Evolutionary conservation across 1,140 invertebrate species (phyloP), one percentile per base, ranked within the genome.

Genomic region (Caenorhabditis remanei): DNA sequence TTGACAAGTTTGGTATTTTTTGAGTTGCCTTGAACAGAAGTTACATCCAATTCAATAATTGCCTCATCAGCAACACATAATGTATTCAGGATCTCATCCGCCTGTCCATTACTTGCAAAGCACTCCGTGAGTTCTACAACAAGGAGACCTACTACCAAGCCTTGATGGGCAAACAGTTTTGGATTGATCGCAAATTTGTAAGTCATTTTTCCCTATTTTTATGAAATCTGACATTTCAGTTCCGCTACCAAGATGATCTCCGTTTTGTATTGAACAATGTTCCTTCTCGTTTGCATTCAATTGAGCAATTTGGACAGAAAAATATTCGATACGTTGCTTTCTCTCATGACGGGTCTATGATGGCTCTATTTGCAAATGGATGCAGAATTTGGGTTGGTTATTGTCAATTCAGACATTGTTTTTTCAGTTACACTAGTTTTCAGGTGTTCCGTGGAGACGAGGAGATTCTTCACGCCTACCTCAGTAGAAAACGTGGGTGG

Each of bases 331-430:
- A 21, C 24, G 71, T n/a, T 13, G 24, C 46, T 1, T 79, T 46
- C 24, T 79, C 71, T 11, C 46, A 79, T 14, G 71, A 79, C n/a
- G 71, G 46, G 2, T 11, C 43, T 4, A 53, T 79, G 71, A 21
- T 79, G 6, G 71, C 71, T 21, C n/a, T 24, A 6, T 32, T 50
- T 50, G 71, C 19, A 13, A 79, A 79, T 50, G 71, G 46, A 9
- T 79, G 71, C n/a, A 50, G 46, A 50, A 7, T 79, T 21, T 79
- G 71, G 71, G 71, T 79, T 11, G 5, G n/a, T 79, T 63, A 63
- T 40, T 63, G 40, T 24, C n/a, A 40, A 19, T n/a, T n/a, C n/a
- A 32, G n/a, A 58, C 16, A 58, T n/a, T 32, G 11, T 63, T 8
- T 40, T 3, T 3, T 32, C 24, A 63, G 8, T 40, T 9, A 7